Evolutionary conservation across 2,888 invertebrate genomes (phyloP).

Genomic region (Teinopalpus imperialis): DNA sequence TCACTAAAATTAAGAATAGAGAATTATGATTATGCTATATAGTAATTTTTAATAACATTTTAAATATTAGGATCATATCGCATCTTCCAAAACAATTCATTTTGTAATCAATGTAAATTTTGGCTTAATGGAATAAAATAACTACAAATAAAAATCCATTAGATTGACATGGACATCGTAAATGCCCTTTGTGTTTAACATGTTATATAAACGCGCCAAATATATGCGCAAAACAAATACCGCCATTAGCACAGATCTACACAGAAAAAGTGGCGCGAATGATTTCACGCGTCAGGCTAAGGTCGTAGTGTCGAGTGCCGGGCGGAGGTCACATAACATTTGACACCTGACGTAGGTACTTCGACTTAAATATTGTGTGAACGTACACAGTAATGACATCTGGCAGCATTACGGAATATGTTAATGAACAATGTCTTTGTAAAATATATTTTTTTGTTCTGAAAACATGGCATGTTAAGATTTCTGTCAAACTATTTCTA

Average conservation of each 20-base stretch:
- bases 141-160: too few relatives aligned
- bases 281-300: slow-evolving; percentile 35
- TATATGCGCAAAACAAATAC: slow-evolving; percentile 13
- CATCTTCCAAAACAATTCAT: too few relatives aligned
- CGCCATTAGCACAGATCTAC: slow-evolving; percentile 19
- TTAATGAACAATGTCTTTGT: too few relatives aligned
- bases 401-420: background rate
- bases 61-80: too few relatives aligned
- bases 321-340: slow-evolving; percentile 36
- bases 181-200: background rate
- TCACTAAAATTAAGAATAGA: too few relatives aligned
- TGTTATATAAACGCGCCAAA: slow-evolving; percentile 1
- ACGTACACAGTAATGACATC: background rate
- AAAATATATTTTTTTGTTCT: too few relatives aligned
- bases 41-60: too few relatives aligned
- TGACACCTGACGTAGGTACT: slow-evolving; percentile 29
- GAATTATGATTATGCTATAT: too few relatives aligned
- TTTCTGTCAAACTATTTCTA: too few relatives aligned
- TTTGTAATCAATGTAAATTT: too few relatives aligned
- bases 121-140: too few relatives aligned
- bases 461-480: too few relatives aligned
- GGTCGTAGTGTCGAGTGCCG: slow-evolving; percentile 30
- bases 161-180: background rate
- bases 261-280: slow-evolving; percentile 32
- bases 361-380: slow-evolving; percentile 15